Percentiles rank a stretch among this genome's conserved stretches.
Evolutionary conservation across 1,140 invertebrate genomes (phyloP).

Genomic region (Habropoda laboriosa): DNA sequence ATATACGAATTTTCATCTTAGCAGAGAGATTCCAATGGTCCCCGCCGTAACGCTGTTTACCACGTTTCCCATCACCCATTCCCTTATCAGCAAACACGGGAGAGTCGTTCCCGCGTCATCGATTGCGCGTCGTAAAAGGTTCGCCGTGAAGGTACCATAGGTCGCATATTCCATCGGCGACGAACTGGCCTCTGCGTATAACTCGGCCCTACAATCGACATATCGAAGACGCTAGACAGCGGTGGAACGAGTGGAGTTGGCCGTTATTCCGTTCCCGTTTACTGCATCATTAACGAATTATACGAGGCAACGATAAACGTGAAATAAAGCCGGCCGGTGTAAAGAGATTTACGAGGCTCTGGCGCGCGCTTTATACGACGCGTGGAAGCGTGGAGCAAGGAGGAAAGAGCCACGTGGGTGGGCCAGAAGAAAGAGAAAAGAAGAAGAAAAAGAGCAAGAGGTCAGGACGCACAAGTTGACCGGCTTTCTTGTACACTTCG

Average conservation of each 20-base stretch:
- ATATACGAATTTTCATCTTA: constrained; percentile 2
- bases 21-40: not conserved
- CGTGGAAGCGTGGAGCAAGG: constrained; percentile 3
- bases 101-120: not conserved
- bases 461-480: constrained; percentile 24
- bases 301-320: constrained; percentile 75
- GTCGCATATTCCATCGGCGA: not conserved
- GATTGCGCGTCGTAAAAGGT: not conserved
- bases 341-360: constrained; percentile 71
- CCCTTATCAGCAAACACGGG: not conserved
- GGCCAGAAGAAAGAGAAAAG: not conserved
- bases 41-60: constrained; percentile 10
- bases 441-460: no score
- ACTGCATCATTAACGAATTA: constrained; percentile 76
- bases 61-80: not conserved
- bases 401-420: not conserved
- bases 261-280: constrained; percentile 71
- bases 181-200: not conserved
- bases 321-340: constrained; percentile 72
- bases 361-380: not conserved
- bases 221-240: not conserved
- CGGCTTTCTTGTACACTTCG: constrained; percentile 49
- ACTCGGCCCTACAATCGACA: constrained; percentile 14
- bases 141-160: not conserved
- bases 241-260: constrained; percentile 18